Conservation (phyloP, 2,113 vertebrate species). For the Anoura caudifer region DNA sequence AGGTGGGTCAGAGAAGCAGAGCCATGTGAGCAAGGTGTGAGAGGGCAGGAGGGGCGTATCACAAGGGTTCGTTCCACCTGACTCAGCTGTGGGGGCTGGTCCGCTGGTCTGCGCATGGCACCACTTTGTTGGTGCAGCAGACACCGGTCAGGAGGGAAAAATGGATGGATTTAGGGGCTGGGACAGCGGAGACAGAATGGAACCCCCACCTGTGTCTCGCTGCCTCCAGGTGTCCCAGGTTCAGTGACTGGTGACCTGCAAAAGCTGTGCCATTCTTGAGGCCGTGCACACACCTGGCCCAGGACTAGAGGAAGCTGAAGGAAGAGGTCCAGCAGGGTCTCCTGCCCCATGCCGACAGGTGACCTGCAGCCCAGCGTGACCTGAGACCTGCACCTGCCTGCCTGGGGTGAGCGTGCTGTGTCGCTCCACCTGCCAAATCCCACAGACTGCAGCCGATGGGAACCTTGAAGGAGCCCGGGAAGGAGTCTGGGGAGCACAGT, state of each 20-base stretch:
- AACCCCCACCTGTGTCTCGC: neutral
- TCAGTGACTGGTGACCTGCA: neutral
- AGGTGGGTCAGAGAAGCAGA: too few relatives aligned
- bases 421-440: neutral
- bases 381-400: neutral
- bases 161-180: fast-evolving
- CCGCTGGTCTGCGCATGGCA: fast-evolving
- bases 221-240: neutral
- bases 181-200: neutral
- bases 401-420: neutral
- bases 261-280: neutral
- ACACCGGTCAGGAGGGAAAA: fast-evolving
- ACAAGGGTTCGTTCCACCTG: too few relatives aligned
- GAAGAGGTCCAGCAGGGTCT: neutral
- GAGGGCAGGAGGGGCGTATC: fast-evolving
- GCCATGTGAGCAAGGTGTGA: fast-evolving
- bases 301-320: neutral
- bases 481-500: neutral
- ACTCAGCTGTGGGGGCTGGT: fast-evolving
- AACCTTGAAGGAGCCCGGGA: neutral
- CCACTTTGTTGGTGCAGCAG: neutral
- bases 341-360: neutral
- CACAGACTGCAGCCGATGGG: fast-evolving
- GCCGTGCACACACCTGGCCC: fast-evolving
- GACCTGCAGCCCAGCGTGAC: neutral